phyloP scores from a whole-genome alignment of 2,888 invertebrate genomes.

The Xanthia togata region DNA sequence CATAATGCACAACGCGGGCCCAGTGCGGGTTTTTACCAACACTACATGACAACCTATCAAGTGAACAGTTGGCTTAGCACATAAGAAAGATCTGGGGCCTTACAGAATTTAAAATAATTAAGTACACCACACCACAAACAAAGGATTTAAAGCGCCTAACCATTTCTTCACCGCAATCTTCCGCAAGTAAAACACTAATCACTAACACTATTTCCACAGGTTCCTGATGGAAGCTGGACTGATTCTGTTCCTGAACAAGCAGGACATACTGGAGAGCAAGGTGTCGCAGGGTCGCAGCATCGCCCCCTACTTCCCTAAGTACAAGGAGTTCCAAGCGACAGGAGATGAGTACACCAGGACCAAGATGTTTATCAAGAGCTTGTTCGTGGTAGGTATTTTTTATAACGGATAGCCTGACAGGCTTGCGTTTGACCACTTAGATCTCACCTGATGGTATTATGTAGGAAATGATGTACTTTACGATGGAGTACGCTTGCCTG shows the following conservation, averaged over 20 bases:
- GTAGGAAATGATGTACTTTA: too few species aligned
- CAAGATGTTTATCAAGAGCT: slow-evolving; percentile 92
- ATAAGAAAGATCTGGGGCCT: neutral
- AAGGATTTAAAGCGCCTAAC: slow-evolving; percentile 13
- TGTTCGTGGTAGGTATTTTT: slow-evolving; percentile 90
- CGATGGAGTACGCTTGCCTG: too few species aligned
- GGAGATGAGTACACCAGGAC: slow-evolving; percentile 92
- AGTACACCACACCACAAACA: too few species aligned
- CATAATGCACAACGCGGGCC: neutral
- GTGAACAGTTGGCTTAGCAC: neutral
- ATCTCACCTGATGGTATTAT: too few species aligned
- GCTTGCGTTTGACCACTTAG: too few species aligned
- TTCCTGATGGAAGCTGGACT: slow-evolving; percentile 94
- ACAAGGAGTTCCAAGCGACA: slow-evolving; percentile 86
- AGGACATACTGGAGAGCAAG: slow-evolving; percentile 94
- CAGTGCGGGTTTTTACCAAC: too few species aligned
- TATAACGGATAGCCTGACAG: too few species aligned
- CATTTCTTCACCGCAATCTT: slow-evolving; percentile 7
- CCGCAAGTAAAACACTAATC: neutral
- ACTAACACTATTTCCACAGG: slow-evolving; percentile 76
- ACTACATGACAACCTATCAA: neutral
- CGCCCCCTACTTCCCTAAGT: slow-evolving; percentile 92
- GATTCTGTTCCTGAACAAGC: slow-evolving; percentile 95
- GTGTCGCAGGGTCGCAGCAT: slow-evolving; percentile 92
- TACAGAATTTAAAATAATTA: too few species aligned